Base-by-base conservation (phyloP, 2,888 invertebrate species). In the Bembecia ichneumoniformis region DNA sequence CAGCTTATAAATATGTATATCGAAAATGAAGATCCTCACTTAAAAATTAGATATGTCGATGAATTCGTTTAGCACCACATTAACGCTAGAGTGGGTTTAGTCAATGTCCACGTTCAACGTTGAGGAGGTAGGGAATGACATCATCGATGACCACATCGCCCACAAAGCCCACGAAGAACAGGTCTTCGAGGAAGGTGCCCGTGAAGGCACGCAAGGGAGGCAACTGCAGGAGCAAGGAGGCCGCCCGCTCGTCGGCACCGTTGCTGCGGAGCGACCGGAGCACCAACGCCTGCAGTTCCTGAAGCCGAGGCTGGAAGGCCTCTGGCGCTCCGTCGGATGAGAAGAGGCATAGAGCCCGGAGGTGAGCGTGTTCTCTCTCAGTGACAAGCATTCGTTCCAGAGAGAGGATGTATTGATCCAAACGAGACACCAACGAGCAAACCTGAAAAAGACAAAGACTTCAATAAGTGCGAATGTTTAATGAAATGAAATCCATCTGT, bases 101-200 rank as follows among this genome's bases (percentile, higher is more conserved):
- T 20, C 1, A 28, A 28, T 28, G 5, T 58, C 54, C 63, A 17
- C 78, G 75, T 46, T 79, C 81, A 3, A 76, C 75, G 16, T 78
- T 93, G 59, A 99, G 89, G 69, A 99, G 93, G 65, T 94, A 96
- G 28, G 98, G 98, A 77, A 99, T 94, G 60, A 98, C 95, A 69
- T 94, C 96, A 70, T 98, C 97, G 53, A 99, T 97, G 82, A 96
- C 96, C 62, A 98, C 95, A 75, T 94, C 95, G 3, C 97, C 97
- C 47, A 97, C 92, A 54, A 97, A 90, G 48, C 95, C 96, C 3
- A 96, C 93, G 71, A 98, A 97, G 88, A 97, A 97, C 49, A 97
- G 89, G 69, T 97, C 97, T 77, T 97, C 97, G 49, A 97, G 88
- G 54, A 94, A 90, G 11, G 91, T 83, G 1, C 94, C 92, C 51